Base-by-base conservation (phyloP, 2,797 vertebrate genomes). In the Gobio occitaniae region DNA sequence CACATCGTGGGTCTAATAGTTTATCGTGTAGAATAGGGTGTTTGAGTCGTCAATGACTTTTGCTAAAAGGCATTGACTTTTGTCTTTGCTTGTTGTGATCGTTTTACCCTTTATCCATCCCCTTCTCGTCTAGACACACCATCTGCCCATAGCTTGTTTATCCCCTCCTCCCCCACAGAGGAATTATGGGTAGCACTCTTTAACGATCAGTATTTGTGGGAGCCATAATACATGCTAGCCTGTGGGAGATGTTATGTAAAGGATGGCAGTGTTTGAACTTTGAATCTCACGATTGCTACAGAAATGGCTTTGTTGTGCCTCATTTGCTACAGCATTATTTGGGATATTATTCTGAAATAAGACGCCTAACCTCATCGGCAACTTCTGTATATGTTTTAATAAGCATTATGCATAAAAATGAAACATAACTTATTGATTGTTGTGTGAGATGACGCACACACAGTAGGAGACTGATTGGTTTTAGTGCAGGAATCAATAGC, bases 101-200 rank as follows among this genome's bases (percentile, higher is more conserved):
- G 36, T 71, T 29, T 82, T 70, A 10, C 36, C 13, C 12, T 65
- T 75, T 61, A 81, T 59, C 52, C 6, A 48, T 74, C 75, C 2
- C 56, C 70, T 32, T 19, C 41, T 50, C 8, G 81, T 83, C 81
- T 83, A 83, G 81, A 83, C 81, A 12, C 56, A 52, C 70, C 81
- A 75, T 83, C 81, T 83, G 81, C 70, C 70, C 81, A 41, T 50
- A 56, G n/a, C 56, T 50, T 65, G 70, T 74, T 74, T 19, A 65
- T 65, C 44, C 69, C 10, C 41, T 74, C 70, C 69, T 82, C 81
- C 70, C 56, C 13, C 70, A 63, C 70, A 17, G 29, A 48, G 8
- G 70, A 25, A 75, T 83, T 65, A 74, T 65, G 70, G 70, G 29
- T 75, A 48, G 56, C 77, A 13, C 16, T 12, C 29, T 82, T 82